phyloP scores from a whole-genome alignment of 2,113 vertebrate species.

The Synchiropus splendidus region DNA sequence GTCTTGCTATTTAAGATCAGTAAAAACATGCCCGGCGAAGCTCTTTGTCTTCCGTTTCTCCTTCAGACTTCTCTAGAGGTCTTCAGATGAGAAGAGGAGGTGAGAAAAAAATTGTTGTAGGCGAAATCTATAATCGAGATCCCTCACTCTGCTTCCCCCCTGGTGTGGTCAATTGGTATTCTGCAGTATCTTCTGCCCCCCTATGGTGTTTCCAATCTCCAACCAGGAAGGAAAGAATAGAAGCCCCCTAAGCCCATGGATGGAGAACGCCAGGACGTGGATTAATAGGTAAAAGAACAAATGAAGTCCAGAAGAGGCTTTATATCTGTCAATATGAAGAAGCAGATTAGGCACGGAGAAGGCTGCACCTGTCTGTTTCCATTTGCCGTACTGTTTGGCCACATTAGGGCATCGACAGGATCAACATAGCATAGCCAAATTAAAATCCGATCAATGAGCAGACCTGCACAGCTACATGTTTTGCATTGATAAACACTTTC shows the following conservation, averaged over 20 bases:
- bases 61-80: constrained; percentile 27
- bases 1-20: constrained; percentile 37
- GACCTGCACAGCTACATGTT: constrained; percentile 6
- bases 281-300: constrained; percentile 71
- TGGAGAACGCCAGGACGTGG: constrained; percentile 60
- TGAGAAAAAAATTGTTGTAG: constrained; percentile 53
- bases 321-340: constrained; percentile 66
- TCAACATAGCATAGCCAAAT: constrained; percentile 31
- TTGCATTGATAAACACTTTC: constrained; percentile 11
- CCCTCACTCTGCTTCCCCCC: constrained; percentile 59
- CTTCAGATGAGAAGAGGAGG: constrained; percentile 30
- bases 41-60: constrained; percentile 16
- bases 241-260: constrained; percentile 63
- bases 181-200: constrained; percentile 62
- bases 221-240: constrained; percentile 67
- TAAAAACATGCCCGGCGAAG: constrained; percentile 31
- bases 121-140: constrained; percentile 73
- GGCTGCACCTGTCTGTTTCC: constrained; percentile 39
- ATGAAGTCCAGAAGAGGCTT: constrained; percentile 66
- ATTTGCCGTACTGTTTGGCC: constrained; percentile 44
- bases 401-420: constrained; percentile 42
- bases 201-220: constrained; percentile 68
- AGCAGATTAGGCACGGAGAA: constrained; percentile 50
- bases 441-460: constrained; percentile 39
- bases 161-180: constrained; percentile 72